Evolutionary conservation across 1,140 invertebrate genomes (phyloP), one percentile per base, ranked within the genome.

Genomic region (Wiebesia pumilae): DNA sequence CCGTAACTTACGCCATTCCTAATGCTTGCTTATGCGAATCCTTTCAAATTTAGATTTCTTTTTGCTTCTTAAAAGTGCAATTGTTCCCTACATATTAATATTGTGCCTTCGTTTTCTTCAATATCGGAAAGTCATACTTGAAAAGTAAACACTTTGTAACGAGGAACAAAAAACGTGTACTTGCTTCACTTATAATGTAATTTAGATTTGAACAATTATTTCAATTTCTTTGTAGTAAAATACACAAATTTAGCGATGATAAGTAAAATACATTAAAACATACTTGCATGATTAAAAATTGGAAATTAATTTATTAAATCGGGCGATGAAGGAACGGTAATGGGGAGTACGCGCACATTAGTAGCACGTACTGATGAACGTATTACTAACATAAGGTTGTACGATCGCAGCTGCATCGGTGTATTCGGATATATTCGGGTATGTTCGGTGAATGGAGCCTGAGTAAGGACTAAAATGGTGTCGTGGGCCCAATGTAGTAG

Each of bases 401-500:
- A 43, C 67, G 81, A 35, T 3, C 19, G 30, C 30, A 83, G 65
- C 30, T 73, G 65, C 73, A 33, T 71, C 81, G 27, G 33, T 73
- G 67, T 24, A 54, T 51, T 83, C 81, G 81, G 81, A 73, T 35
- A 4, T 30, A 19, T 30, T 83, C 81, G 81, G 81, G 14, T 54
- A n/a, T 54, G 81, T 51, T 83, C 81, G 77, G 38, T 24, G 43
- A 83, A 35, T 43, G 81, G 81, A 82, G 81, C 65, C 43, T 82
- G 81, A 33, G 67, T 47, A 83, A 83, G 47, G 81, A 83, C 65
- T 71, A 83, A 83, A 83, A 83, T 83, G 67, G 67, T 83, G 81
- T 73, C 81, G 71, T 16, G 71, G 71, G 21, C 38, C 71, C 40
- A 75, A 19, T n/a, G 21, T 12, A 4, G 21, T 43, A 75, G 6